Base-by-base conservation (phyloP, 1,140 invertebrate species). In the Cydia fagiglandana region DNA sequence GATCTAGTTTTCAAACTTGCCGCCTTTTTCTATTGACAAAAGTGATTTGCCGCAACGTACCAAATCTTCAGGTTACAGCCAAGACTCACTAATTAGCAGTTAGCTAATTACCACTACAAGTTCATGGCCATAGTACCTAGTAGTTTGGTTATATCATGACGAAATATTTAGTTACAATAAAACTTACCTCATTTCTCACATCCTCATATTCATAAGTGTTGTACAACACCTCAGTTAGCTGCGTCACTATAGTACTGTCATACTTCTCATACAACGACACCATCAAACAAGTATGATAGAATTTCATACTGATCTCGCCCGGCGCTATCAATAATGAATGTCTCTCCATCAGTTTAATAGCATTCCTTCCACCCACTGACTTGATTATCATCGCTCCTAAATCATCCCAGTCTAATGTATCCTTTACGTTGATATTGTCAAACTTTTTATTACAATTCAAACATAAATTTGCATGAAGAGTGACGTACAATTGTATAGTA, bases 381-480 rank as follows among this genome's bases (percentile, higher is more conserved):
- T 93, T 93, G 47, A 93, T 89, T 73, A 93, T 88, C n/a, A 93
- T 76, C 0, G 85, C 83, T 0, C 91, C 92, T 2, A 93, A 78
- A 74, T 90, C 86, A 30, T 93, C 92, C 93, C 93, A 93, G 79
- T 89, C 90, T 13, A 93, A 64, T 77, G 88, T 91, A 64, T 92
- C 88, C 75, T 83, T 93, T 30, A 89, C 90, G 0, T 86, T 89
- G 73, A 91, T 85, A 64, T 91, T 82, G 20, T 91, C 82, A 76
- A 93, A 93, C 75, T 87, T 93, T 64, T 90, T 93, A n/a, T 87
- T 86, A 77, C 93, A 93, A 84, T 93, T 93, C 70, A 93, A 80
- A 77, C 93, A 93, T 28, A 90, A 88, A 73, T 92, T 92, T 0
- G 87, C 90, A 64, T 92, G 89, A 64, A 93, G 80, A 0, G 88